These are phyloP conservation scores for Alsophila aescularia DNA, from an alignment of 2,888 invertebrate species.

Conservation along the genomic window DNA sequence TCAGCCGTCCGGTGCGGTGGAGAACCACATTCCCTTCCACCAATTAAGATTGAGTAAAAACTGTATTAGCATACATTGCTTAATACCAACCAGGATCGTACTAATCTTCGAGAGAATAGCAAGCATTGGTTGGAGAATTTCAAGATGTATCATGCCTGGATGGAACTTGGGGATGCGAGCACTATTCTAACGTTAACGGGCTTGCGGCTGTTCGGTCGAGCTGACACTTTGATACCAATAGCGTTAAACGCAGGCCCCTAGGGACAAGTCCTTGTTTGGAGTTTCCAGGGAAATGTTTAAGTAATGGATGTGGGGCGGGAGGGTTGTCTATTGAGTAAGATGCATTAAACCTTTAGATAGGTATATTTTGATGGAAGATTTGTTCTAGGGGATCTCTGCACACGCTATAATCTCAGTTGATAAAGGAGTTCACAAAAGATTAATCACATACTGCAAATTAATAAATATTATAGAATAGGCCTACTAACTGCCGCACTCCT, in stretches of 20 bases:
- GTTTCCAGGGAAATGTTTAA: constrained; percentile 18
- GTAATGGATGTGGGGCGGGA: not conserved
- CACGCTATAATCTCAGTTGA: too few relatives aligned
- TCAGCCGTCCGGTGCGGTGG: constrained; percentile 31
- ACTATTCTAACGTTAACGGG: constrained; percentile 38
- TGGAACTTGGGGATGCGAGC: constrained; percentile 12
- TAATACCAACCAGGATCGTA: constrained; percentile 9
- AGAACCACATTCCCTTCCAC: constrained; percentile 23
- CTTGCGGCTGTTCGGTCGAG: constrained; percentile 47
- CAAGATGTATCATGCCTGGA: constrained; percentile 15
- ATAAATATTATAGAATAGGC: too few relatives aligned
- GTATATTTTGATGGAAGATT: not conserved
- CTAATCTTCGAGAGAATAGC: constrained; percentile 10
- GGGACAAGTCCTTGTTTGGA: constrained; percentile 25
- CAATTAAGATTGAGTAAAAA: constrained; percentile 30
- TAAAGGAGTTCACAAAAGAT: too few relatives aligned
- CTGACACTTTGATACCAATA: constrained; percentile 54
- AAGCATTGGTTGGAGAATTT: constrained; percentile 33
- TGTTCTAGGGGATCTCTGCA: too few relatives aligned
- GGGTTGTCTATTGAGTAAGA: not conserved
- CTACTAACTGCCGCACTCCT: too few relatives aligned
- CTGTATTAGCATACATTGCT: constrained; percentile 30
- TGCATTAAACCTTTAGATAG: not conserved
- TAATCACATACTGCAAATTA: too few relatives aligned
- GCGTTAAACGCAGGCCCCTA: constrained; percentile 40